Evolutionary conservation across 1,140 invertebrate species (phyloP).

Genomic region (Atta colombica): DNA sequence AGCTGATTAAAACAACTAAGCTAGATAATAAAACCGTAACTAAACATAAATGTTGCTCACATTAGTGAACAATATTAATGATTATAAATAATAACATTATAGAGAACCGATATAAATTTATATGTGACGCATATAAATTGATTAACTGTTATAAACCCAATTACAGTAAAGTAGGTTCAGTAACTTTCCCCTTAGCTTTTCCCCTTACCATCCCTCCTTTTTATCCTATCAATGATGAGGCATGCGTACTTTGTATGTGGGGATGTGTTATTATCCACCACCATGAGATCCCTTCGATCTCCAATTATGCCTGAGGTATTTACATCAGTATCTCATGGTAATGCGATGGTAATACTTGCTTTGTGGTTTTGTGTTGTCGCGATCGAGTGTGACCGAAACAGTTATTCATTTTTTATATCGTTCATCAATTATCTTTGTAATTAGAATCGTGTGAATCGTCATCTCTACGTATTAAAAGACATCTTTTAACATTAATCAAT

Average conservation of each 20-base stretch:
- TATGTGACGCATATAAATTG: too few species aligned
- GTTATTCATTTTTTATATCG: neutral
- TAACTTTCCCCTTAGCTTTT: too few species aligned
- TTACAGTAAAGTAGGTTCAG: too few species aligned
- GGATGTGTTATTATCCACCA: neutral
- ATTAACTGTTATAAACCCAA: too few species aligned
- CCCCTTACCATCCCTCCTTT: neutral
- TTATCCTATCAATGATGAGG: neutral
- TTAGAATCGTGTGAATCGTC: neutral
- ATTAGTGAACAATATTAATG: too few species aligned
- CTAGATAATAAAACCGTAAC: too few species aligned
- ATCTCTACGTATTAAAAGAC: too few species aligned
- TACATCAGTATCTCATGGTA: neutral
- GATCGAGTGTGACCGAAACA: neutral
- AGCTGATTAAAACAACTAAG: too few species aligned
- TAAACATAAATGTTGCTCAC: too few species aligned
- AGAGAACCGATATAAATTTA: too few species aligned
- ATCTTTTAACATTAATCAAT: neutral
- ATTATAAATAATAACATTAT: too few species aligned
- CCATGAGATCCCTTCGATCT: neutral
- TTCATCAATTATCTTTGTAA: neutral
- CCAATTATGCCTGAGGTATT: neutral
- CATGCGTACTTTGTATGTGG: neutral
- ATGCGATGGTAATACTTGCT: neutral
- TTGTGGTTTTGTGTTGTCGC: neutral